Evolutionary conservation across 2,797 vertebrate genomes (phyloP).

Genomic region (Orientallactaga sibirica): DNA sequence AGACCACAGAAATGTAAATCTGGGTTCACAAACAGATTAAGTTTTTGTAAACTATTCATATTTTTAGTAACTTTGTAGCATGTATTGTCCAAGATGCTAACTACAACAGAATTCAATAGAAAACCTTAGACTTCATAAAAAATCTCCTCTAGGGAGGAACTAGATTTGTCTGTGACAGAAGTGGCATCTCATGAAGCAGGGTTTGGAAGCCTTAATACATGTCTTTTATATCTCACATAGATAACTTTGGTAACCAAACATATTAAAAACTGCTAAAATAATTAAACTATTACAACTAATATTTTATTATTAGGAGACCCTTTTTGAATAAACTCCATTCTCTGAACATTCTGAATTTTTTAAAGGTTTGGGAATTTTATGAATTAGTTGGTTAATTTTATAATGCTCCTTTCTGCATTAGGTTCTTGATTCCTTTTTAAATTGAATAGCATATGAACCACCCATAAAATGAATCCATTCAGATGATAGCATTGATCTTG

Average conservation of each 20-base stretch:
- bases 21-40: background rate
- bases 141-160: background rate
- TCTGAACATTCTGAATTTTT: background rate
- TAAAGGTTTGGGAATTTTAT: background rate
- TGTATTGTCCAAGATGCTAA: background rate
- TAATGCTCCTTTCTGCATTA: background rate
- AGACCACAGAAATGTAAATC: background rate
- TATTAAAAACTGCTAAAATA: background rate
- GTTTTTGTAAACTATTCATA: background rate
- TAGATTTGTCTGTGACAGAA: background rate
- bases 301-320: background rate
- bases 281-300: background rate
- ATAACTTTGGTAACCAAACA: background rate
- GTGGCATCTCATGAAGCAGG: rapidly evolving
- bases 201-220: background rate
- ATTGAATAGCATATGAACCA: background rate
- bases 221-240: background rate
- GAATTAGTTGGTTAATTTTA: background rate
- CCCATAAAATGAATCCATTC: background rate
- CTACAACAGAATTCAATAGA: background rate
- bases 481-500: background rate
- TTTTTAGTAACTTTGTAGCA: background rate
- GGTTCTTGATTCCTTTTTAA: background rate
- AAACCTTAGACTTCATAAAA: background rate
- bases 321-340: background rate